Percentiles rank a stretch among this genome's conserved stretches.
These are phyloP conservation scores for Sebastes fasciatus DNA, from an alignment of 2,113 vertebrate species.

Conservation along the genomic window DNA sequence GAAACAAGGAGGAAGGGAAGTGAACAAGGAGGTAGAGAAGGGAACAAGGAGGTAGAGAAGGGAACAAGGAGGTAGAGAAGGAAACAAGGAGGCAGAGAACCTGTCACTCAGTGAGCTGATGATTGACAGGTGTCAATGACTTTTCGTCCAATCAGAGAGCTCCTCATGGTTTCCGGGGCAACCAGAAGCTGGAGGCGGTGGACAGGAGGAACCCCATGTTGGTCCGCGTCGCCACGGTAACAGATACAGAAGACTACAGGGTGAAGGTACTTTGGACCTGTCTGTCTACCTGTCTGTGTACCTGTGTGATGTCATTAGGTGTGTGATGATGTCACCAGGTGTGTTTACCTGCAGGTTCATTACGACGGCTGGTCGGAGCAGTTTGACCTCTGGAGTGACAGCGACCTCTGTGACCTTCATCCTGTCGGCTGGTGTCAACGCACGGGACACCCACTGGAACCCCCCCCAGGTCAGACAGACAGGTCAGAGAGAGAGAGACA, in stretches of 20 bases:
- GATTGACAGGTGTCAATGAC: slow-evolving; percentile 3
- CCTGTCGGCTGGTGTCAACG: slow-evolving; percentile 82
- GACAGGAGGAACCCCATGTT: slow-evolving; percentile 88
- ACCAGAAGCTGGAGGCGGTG: slow-evolving; percentile 88
- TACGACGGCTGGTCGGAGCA: slow-evolving; percentile 85
- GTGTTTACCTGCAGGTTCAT: slow-evolving; percentile 71
- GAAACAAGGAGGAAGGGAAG: neutral
- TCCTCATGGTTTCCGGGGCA: slow-evolving; percentile 86
- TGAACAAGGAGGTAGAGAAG: neutral
- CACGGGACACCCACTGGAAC: slow-evolving; percentile 82
- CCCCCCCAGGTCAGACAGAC: slow-evolving; percentile 68
- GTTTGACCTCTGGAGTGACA: slow-evolving; percentile 85
- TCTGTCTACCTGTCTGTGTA: neutral
- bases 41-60: neutral
- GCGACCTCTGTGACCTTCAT: slow-evolving; percentile 82
- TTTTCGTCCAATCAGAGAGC: slow-evolving; percentile 82
- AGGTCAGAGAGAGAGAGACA: neutral
- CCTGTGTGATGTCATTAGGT: neutral
- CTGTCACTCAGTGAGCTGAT: neutral
- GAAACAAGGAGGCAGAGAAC: too few relatives aligned
- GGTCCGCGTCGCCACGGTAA: slow-evolving; percentile 87
- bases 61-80: neutral
- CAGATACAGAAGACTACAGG: slow-evolving; percentile 84
- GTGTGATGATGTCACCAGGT: slow-evolving; percentile 15
- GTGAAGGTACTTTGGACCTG: slow-evolving; percentile 79